Base-by-base conservation (phyloP, 2,888 invertebrate species). In the Eugnorisma glareosa region DNA sequence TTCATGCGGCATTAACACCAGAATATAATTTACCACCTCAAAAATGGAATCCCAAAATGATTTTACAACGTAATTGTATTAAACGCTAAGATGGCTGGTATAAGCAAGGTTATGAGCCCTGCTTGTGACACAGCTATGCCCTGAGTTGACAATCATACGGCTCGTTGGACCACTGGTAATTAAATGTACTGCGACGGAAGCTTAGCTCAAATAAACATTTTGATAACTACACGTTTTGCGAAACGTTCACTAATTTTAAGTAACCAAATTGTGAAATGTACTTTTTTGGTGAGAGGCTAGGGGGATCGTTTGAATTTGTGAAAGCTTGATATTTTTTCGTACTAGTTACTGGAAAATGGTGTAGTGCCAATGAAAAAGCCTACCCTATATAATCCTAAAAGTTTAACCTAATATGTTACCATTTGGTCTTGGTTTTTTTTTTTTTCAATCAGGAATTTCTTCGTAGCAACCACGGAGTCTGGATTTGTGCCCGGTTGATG, bases 111-210 rank as follows among this genome's bases (percentile, higher is more conserved):
- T 88, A 88, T 88, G 82, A 86, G 75, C 79, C 48, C 82, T 89
- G 90, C 79, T 79, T 89, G 86, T 89, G 89, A 89, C 88, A 89
- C 78, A 86, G 89, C 61, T 87, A 84, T 84, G 71, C 85, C 73
- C 86, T 89, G 89, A 89, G 89, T 91, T 90, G 90, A 92, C 94
- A 94, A 94, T 94, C 91, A 91, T 89, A 91, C 89, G 94, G 92
- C 86, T 92, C 93, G 94, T 90, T 92, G 93, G 86, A 75, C 88
- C 86, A 88, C 74, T 81, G 87, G 88, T 94, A 93, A 94, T 94
- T 93, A 93, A 93, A 94, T 93, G 84, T 89, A 86, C 85, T 81
- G 86, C 79, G 73, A 51, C 54, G 71, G 81, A 76, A 75, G 74
- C 63, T 82, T 77, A 81, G 69, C 79, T 78, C 68, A 79, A 87